Evolutionary conservation across 2,888 invertebrate species (phyloP), one percentile per base, ranked within the genome.

Genomic region (Achlya flavicornis): DNA sequence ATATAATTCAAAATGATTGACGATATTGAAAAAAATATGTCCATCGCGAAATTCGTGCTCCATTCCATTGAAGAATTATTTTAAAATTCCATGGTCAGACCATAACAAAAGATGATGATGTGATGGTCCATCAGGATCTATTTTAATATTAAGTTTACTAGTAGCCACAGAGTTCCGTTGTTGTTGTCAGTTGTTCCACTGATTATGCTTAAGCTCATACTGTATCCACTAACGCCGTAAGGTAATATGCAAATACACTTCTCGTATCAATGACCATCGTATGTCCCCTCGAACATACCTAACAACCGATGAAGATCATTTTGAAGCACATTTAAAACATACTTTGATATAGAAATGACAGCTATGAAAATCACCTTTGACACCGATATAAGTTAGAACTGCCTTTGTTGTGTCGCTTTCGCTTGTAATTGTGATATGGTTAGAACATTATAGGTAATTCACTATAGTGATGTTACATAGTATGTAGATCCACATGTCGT

Each of bases 281-380:
- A 58, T 58, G 35, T 35, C 48, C 48, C n/a, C 58, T 58, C 33
- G n/a, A 58, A 58, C 35, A 58, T 33, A 35, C 38, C 38, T 35
- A 35, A 10, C 8, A n/a, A 58, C 32, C 58, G n/a, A 38, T 59
- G 19, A 59, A 19, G 59, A 48, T 48, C 7, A 48, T 16, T 16
- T 48, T 48, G n/a, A 48, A 48, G n/a, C 48, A 48, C 48, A 48
- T 41, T 48, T 48, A 16, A 48, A 48, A 48, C 16, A 48, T 65
- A 74, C 67, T 66, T 74, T 73, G 71, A 73, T 75, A 79, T 77
- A 72, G 63, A 70, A 74, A 76, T 73, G 66, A 69, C 61, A 64
- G 69, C 70, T 68, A 70, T 66, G 67, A 70, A 75, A 72, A 72
- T 77, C 76, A 84, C 83, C 81, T 81, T 67, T 83, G 83, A 83